Percentiles rank a stretch among this genome's conserved stretches.
phyloP scores from a whole-genome alignment of 2,797 vertebrate genomes.

The Artibeus lituratus region DNA sequence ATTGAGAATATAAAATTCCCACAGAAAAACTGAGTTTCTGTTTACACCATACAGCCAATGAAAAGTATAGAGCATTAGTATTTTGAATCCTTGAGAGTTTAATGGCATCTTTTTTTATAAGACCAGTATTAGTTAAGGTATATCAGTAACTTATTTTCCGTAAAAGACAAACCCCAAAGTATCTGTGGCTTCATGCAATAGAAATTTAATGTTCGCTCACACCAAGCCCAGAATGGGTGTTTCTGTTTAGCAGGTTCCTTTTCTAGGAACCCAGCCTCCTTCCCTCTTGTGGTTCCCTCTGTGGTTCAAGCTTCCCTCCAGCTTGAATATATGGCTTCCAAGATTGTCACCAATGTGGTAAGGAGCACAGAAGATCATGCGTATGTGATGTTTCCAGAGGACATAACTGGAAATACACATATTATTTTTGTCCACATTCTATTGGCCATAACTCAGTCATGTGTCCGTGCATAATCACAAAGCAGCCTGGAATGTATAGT shows the following conservation, averaged over 20 bases:
- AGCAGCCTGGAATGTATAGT: not conserved
- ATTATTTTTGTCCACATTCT: not conserved
- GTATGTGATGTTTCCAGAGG: not conserved
- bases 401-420: not conserved
- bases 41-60: not conserved
- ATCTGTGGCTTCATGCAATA: not conserved
- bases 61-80: not conserved
- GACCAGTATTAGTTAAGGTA: not conserved
- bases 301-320: not conserved
- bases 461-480: not conserved
- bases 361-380: not conserved
- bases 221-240: not conserved
- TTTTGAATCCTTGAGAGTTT: slow-evolving; percentile 32
- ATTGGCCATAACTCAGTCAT: not conserved
- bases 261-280: not conserved
- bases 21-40: not conserved
- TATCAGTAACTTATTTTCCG: not conserved
- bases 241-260: not conserved
- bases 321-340: not conserved
- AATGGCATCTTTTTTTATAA: not conserved
- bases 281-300: not conserved
- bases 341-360: not conserved
- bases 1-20: slow-evolving; percentile 28
- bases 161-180: not conserved
- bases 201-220: not conserved